These are phyloP conservation scores for Macropis europaea DNA, from an alignment of 2,888 invertebrate species.

Conservation along the genomic window DNA sequence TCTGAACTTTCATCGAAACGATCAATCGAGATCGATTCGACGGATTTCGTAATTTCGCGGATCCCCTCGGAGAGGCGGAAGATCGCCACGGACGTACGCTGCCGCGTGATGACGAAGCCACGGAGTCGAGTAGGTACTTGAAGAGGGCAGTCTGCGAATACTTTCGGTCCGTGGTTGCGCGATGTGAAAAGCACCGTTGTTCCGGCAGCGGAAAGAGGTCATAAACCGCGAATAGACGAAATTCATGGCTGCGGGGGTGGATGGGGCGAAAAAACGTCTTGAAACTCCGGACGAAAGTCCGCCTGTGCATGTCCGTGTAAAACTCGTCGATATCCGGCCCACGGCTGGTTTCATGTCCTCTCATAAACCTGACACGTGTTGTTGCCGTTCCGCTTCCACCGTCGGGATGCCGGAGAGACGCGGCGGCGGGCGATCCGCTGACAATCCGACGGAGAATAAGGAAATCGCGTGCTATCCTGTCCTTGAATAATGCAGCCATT, in stretches of 20 bases:
- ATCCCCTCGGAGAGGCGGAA: no score
- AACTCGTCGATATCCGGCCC: conserved; percentile 61
- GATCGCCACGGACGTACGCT: background rate
- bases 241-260: conserved; percentile 51
- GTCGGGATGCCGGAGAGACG: no score
- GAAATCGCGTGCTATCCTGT: conserved; percentile 19
- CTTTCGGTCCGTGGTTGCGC: conserved; percentile 13
- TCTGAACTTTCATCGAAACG: no score
- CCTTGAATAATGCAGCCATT: conserved; percentile 48
- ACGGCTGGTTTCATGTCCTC: conserved; percentile 61
- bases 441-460: conserved; percentile 14
- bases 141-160: conserved; percentile 33
- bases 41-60: no score
- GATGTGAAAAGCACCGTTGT: conserved; percentile 57
- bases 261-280: conserved; percentile 27
- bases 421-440: no score
- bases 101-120: conserved; percentile 37
- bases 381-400: background rate
- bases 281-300: conserved; percentile 2
- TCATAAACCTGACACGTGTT: conserved; percentile 57
- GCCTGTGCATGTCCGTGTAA: conserved; percentile 31
- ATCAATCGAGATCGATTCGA: no score
- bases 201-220: conserved; percentile 39
- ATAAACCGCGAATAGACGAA: conserved; percentile 61
- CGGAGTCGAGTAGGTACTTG: conserved; percentile 46